Base-by-base conservation (phyloP, 1,140 invertebrate species). In the Drosophila saltans region DNA sequence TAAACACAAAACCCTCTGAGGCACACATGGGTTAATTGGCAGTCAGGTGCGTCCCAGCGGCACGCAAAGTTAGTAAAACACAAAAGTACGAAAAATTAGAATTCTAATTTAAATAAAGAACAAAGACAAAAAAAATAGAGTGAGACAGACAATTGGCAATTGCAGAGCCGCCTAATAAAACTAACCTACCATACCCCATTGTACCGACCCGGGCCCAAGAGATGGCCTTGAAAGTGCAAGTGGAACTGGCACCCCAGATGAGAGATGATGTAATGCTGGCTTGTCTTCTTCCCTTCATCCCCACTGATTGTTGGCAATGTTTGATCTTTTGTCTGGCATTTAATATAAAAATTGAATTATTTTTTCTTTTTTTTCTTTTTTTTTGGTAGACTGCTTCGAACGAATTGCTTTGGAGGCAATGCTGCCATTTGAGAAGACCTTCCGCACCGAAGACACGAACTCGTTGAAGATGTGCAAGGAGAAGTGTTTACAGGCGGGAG, bases 341-440 rank as follows among this genome's bases (percentile, higher is more conserved):
- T 26, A 62, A 45, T 52, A 45, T 43, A 24, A 45, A 62, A 58
- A 30, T 48, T 48, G n/a, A 39, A 30, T 30, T 30, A 30, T 30
- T 30, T 30, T 30, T 2, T 30, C 4, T 30, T 30, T 55, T 66
- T 69, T 26, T n/a, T 57, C 56, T 57, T 60, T 1, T 26, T 74
- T 62, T 62, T 59, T 62, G 59, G 75, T 79, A 92, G 92, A 92
- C 66, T 92, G 92, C 64, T 92, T 92, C 57, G 91, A 92, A 63
- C 85, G 91, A 11, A 85, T 92, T 21, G 91, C 90, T 28, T 64
- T 92, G 84, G 92, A 91, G 74, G 91, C 92, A 66, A 92, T 92
- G 92, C 76, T 92, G 78, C 91, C 91, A 91, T 92, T 92, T 76
- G 91, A 91, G 66, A 91, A 90, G 76, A 88, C 91, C 75, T 92